A percentile compares a stretch with the other conserved stretches of the same genome.
These are phyloP conservation scores for Axea sp. DNA, from an alignment of 2,888 invertebrate species.

Conservation along the genomic window DNA sequence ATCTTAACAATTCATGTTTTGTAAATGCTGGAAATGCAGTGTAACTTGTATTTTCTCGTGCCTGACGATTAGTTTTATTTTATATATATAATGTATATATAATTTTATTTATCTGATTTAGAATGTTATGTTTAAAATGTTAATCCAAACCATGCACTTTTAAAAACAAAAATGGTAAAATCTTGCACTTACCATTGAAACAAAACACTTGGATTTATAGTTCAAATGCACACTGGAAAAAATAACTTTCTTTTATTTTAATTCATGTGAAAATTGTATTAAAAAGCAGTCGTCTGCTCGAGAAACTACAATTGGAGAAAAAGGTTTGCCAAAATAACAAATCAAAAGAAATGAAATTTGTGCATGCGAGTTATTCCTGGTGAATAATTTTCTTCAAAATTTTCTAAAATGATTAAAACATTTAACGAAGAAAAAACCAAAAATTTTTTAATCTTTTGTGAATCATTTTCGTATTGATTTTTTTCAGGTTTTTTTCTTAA, in stretches of 20 bases:
- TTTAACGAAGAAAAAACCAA: no score
- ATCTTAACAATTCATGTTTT: constrained; percentile 13
- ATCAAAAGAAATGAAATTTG: neutral
- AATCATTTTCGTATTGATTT: no score
- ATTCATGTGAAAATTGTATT: neutral
- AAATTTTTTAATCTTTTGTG: no score
- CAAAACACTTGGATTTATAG: constrained; percentile 1
- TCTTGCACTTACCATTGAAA: constrained; percentile 26
- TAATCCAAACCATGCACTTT: constrained; percentile 30
- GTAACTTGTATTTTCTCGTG: constrained; percentile 41
- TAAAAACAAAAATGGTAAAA: constrained; percentile 6
- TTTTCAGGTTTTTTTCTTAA: no score
- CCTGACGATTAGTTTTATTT: constrained; percentile 26
- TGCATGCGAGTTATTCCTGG: neutral
- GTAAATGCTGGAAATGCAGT: constrained; percentile 30
- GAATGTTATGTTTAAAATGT: no score
- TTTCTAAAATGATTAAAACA: no score
- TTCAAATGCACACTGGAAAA: neutral
- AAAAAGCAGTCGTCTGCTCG: constrained; percentile 33
- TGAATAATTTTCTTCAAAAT: constrained; percentile 5
- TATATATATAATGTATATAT: constrained; percentile 4
- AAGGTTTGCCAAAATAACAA: neutral
- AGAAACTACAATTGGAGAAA: constrained; percentile 31
- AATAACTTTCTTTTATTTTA: neutral
- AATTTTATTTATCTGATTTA: no score